Evolutionary conservation across 2,113 vertebrate species (phyloP).

Genomic region (Chitala chitala): DNA sequence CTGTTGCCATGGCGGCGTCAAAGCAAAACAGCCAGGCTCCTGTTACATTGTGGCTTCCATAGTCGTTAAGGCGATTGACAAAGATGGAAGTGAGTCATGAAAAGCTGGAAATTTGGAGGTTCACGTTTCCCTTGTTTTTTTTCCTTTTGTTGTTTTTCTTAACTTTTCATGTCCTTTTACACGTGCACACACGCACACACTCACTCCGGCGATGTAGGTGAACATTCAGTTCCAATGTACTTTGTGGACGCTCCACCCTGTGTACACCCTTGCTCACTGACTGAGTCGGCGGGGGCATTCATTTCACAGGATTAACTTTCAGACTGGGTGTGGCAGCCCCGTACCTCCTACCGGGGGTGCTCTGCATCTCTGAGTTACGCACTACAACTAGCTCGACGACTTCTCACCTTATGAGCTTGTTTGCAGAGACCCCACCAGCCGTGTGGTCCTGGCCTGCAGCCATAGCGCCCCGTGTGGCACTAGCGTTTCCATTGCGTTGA

Average conservation of each 20-base stretch:
- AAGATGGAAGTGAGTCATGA: conserved; percentile 12
- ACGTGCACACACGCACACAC: too few relatives aligned
- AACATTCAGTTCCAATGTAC: too few relatives aligned
- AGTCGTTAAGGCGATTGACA: not conserved
- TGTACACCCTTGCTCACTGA: too few relatives aligned
- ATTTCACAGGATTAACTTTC: not conserved
- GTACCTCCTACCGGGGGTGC: not conserved
- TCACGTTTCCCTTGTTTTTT: not conserved
- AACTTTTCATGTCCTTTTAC: not conserved
- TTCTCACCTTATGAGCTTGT: too few relatives aligned
- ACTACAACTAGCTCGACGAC: not conserved
- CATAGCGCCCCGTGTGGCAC: too few relatives aligned
- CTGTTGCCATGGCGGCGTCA: conserved; percentile 14
- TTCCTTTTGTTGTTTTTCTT: not conserved
- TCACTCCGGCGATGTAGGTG: too few relatives aligned
- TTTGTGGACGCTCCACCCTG: too few relatives aligned
- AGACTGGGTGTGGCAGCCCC: conserved; percentile 8
- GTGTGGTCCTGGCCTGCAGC: too few relatives aligned
- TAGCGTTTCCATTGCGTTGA: too few relatives aligned
- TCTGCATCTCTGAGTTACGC: not conserved
- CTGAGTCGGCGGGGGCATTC: not conserved
- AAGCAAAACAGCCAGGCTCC: conserved; percentile 20
- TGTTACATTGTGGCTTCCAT: conserved; percentile 5
- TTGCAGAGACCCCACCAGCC: too few relatives aligned
- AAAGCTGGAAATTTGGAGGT: not conserved